These are phyloP conservation scores for Zaprionus capensis DNA, from an alignment of 1,140 invertebrate species.

Conservation along the genomic window DNA sequence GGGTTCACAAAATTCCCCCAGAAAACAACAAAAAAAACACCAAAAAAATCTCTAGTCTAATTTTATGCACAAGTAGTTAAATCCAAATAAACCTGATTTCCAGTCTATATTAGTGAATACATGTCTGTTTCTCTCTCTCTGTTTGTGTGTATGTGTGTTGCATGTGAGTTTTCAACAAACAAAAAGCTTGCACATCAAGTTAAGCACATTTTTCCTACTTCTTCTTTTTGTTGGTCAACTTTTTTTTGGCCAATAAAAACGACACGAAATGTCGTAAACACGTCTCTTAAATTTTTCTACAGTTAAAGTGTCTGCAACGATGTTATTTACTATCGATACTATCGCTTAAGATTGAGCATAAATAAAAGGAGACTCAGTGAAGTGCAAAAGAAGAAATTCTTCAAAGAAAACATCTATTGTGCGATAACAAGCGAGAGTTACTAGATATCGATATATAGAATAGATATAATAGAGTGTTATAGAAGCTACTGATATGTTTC, in stretches of 20 bases:
- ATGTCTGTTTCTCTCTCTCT: neutral
- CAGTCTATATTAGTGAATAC: constrained; percentile 18
- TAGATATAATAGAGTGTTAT: no score
- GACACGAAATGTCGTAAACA: constrained; percentile 6
- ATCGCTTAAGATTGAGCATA: neutral
- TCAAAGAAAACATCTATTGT: neutral
- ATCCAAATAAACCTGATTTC: constrained; percentile 31
- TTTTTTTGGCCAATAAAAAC: constrained; percentile 7
- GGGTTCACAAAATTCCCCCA: constrained; percentile 9
- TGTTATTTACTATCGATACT: neutral
- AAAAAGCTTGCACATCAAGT: constrained; percentile 11
- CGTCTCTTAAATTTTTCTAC: neutral
- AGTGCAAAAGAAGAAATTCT: neutral
- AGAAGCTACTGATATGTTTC: no score
- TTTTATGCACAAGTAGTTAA: constrained; percentile 34
- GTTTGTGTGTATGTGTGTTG: neutral
- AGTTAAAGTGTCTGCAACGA: neutral
- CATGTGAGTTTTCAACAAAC: neutral
- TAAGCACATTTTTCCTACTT: constrained; percentile 5
- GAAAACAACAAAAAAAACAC: neutral
- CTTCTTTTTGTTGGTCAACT: neutral
- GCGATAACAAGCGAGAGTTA: neutral
- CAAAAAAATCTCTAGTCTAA: constrained; percentile 26
- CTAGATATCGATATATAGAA: no score
- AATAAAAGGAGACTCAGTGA: neutral